Conservation (phyloP, 2,888 invertebrate species). For the Augiades crinisus region DNA sequence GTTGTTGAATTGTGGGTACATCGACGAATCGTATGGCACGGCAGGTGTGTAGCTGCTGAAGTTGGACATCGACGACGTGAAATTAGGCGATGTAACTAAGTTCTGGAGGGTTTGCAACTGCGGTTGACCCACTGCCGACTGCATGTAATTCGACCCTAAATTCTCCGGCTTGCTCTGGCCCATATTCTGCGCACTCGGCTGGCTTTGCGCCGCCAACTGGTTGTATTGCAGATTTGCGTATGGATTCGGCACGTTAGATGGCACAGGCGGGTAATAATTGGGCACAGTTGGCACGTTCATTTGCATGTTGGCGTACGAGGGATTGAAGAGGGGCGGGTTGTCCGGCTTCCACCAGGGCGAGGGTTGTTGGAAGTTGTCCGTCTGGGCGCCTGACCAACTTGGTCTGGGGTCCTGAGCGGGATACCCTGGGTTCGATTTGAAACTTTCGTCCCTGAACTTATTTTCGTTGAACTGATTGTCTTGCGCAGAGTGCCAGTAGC, state of each 20-base stretch:
- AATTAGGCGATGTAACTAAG: constrained; percentile 56
- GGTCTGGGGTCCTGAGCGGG: constrained; percentile 39
- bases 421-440: constrained; percentile 40
- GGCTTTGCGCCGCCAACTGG: constrained; percentile 27
- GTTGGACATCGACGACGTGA: constrained; percentile 59
- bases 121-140: constrained; percentile 56
- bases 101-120: constrained; percentile 58
- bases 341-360: constrained; percentile 65
- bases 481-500: constrained; percentile 66
- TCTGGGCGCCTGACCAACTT: constrained; percentile 41
- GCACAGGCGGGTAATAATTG: constrained; percentile 51
- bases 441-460: constrained; percentile 63
- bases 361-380: constrained; percentile 47
- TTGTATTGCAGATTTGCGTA: constrained; percentile 50
- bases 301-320: constrained; percentile 38
- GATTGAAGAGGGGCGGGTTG: constrained; percentile 42
- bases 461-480: constrained; percentile 62
- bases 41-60: constrained; percentile 51
- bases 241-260: constrained; percentile 45
- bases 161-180: constrained; percentile 43
- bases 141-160: constrained; percentile 44
- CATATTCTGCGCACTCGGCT: constrained; percentile 29
- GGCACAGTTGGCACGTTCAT: constrained; percentile 50
- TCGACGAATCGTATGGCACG: constrained; percentile 61
- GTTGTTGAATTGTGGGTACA: constrained; percentile 68